phyloP scores from a whole-genome alignment of 2,113 vertebrate species.

The Lophochroa leadbeateri region DNA sequence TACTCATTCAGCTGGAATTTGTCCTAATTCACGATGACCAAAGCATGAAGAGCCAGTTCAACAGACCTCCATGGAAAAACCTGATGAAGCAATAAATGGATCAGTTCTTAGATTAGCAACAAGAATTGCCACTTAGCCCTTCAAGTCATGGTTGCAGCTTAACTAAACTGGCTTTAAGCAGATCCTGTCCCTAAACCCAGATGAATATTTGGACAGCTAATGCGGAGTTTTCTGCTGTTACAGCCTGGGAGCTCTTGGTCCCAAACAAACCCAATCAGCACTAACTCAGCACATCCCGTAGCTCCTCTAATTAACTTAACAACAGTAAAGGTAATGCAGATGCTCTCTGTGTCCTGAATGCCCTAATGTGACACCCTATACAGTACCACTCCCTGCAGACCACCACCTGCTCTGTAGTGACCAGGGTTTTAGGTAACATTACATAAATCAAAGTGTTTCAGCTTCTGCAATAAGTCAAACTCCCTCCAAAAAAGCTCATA shows the following conservation, averaged over 20 bases:
- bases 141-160: background rate
- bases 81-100: background rate
- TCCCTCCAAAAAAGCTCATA: background rate
- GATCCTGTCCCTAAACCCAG: background rate
- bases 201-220: background rate
- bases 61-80: background rate
- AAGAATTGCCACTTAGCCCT: background rate
- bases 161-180: background rate
- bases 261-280: background rate
- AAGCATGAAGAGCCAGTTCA: background rate
- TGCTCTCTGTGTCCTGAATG: background rate
- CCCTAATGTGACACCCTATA: rapidly evolving
- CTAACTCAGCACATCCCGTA: background rate
- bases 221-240: background rate
- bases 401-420: background rate
- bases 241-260: background rate
- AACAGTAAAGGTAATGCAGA: background rate
- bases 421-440: background rate
- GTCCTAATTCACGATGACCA: rapidly evolving
- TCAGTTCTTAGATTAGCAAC: background rate
- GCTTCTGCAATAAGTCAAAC: background rate
- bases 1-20: background rate
- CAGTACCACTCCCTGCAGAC: background rate
- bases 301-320: background rate
- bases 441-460: background rate